Evolutionary conservation across 2,888 invertebrate species (phyloP).

Genomic region (Cetonia aurata): DNA sequence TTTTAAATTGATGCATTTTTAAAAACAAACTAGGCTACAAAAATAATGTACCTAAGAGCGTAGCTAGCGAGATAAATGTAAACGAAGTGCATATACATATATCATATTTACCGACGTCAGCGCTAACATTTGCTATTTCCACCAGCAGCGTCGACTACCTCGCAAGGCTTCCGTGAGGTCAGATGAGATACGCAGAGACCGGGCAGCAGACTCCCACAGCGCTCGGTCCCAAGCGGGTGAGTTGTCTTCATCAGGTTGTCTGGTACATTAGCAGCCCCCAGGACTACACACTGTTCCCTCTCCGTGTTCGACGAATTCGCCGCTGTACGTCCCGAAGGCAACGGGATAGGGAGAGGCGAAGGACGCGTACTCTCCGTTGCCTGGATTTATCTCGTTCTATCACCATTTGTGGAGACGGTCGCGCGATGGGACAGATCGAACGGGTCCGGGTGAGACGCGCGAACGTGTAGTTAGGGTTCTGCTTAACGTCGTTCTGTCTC

Average conservation of each 20-base stretch:
- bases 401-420: constrained; percentile 62
- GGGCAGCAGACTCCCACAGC: constrained; percentile 54
- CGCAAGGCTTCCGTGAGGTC: constrained; percentile 47
- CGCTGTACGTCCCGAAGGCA: constrained; percentile 10
- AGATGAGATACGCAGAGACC: constrained; percentile 34
- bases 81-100: constrained; percentile 33
- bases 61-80: constrained; percentile 9
- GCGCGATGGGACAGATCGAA: constrained; percentile 59
- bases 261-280: constrained; percentile 62
- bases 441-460: constrained; percentile 58
- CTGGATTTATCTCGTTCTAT: constrained; percentile 58
- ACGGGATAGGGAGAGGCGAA: constrained; percentile 14
- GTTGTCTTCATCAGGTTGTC: constrained; percentile 66
- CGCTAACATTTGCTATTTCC: background rate
- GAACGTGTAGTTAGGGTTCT: constrained; percentile 54
- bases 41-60: background rate
- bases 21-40: background rate
- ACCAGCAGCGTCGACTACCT: constrained; percentile 11
- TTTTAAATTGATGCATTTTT: constrained; percentile 7
- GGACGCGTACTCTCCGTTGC: constrained; percentile 49
- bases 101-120: constrained; percentile 36
- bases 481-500: constrained; percentile 14
- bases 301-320: constrained; percentile 44
- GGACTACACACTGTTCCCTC: constrained; percentile 55
- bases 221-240: constrained; percentile 62